phyloP scores from a whole-genome alignment of 64 coral and sea anemone species.

The Astreopora myriophthalma region DNA sequence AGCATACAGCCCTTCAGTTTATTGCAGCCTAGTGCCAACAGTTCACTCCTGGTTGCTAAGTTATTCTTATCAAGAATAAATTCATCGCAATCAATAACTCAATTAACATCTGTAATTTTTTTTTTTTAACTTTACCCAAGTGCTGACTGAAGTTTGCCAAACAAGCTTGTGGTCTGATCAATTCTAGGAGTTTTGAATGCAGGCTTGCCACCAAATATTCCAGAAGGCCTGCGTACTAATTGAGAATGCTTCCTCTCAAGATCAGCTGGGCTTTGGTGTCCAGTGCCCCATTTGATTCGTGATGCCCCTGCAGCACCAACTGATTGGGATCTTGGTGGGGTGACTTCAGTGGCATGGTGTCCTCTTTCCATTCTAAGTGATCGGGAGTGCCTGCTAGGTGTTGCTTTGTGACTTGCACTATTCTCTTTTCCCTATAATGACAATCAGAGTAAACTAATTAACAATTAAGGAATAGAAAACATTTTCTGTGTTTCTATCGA shows the following conservation, averaged over 20 bases:
- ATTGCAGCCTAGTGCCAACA: too few species aligned
- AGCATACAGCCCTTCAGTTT: too few species aligned
- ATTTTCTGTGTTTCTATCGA: too few species aligned
- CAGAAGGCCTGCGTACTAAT: constrained; percentile 63
- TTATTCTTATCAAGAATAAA: too few species aligned
- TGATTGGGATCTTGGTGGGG: constrained; percentile 66
- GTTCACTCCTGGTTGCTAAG: too few species aligned
- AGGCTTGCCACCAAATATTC: constrained; percentile 75
- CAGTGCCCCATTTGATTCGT: constrained; percentile 29
- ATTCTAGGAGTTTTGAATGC: constrained; percentile 79
- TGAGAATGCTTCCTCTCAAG: constrained; percentile 89
- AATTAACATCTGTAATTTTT: background rate
- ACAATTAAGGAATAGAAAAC: background rate
- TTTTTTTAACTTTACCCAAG: constrained; percentile 47
- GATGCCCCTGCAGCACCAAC: constrained; percentile 65
- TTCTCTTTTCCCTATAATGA: constrained; percentile 62
- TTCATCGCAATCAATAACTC: background rate
- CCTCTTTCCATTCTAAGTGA: constrained; percentile 82
- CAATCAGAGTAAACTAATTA: background rate
- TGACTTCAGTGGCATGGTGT: constrained; percentile 24
- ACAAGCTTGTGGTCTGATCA: constrained; percentile 78
- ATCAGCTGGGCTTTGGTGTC: constrained; percentile 81
- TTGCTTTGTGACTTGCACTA: constrained; percentile 13
- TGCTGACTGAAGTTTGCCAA: constrained; percentile 73
- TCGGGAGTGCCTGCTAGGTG: constrained; percentile 41